Base-by-base conservation (phyloP, 2,888 invertebrate species). In the Melanostoma mellinum region DNA sequence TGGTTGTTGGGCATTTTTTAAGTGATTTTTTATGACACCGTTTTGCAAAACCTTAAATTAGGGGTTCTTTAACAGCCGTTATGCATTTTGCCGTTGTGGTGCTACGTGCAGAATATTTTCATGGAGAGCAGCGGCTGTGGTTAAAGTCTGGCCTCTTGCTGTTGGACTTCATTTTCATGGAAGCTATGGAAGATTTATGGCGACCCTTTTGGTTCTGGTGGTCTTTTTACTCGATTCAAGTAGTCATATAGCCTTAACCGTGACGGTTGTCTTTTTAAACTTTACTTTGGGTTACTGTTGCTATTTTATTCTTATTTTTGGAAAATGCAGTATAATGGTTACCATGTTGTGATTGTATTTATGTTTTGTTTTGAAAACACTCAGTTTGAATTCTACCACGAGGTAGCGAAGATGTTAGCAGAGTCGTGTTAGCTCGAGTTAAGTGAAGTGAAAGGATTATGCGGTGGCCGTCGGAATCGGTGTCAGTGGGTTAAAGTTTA, bases 381-480 rank as follows among this genome's bases (percentile, higher is more conserved):
- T 91, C 90, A 90, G 90, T 90, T 88, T 88, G 88, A 88, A 87
- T 87, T 87, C 85, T 88, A 86, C 87, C 86, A 87, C 85, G 88
- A 87, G 87, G 85, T 79, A 46, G 89, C 85, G 86, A 85, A 87
- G 89, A 89, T 89, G 89, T 69, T 78, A 69, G 20, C 20, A 20
- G 20, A 0, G 20, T 52, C 30, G 40, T 46, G 44, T 58, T 68
- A 40, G n/a, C 6, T 50, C 9, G 36, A 44, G 67, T 55, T 6
- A 30, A 50, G 6, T 36, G n/a, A 4, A 55, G 44, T 44, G 73
- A 67, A 73, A 72, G 71, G 72, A 71, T 82, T 76, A 65, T 38
- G 8, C 32, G n/a, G 61, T 52, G 68, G 3, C 65, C 56, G 40
- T 76, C 74, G 71, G 6, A 69, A 77, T 69, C 30, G 79, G 71